phyloP scores from a whole-genome alignment of 1,140 invertebrate genomes.

The Apis mellifera region DNA sequence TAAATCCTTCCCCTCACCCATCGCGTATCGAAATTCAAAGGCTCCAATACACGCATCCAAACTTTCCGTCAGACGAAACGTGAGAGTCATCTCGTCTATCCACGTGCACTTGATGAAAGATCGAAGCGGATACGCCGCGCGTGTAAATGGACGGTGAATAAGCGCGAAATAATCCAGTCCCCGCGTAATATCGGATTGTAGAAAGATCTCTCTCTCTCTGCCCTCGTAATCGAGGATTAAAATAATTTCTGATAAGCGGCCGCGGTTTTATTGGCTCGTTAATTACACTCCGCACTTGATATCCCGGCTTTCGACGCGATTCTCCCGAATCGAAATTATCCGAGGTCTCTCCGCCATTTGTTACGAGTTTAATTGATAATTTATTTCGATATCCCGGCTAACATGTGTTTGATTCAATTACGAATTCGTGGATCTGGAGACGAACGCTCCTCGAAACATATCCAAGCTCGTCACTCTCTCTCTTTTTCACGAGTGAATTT shows the following conservation, averaged over 20 bases:
- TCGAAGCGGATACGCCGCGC: too few relatives aligned
- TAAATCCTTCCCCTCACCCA: too few relatives aligned
- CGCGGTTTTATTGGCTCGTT: slow-evolving; percentile 40
- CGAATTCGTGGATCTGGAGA: slow-evolving; percentile 43
- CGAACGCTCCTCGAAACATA: background rate
- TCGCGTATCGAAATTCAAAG: too few relatives aligned
- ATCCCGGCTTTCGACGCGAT: slow-evolving; percentile 7
- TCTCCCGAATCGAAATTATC: slow-evolving; percentile 23
- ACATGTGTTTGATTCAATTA: slow-evolving; percentile 41
- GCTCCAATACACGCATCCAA: too few relatives aligned
- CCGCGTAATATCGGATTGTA: background rate
- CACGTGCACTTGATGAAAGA: too few relatives aligned
- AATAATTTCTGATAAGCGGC: slow-evolving; percentile 51
- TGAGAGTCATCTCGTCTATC: too few relatives aligned
- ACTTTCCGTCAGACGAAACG: too few relatives aligned
- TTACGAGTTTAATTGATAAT: slow-evolving; percentile 59
- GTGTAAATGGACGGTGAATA: too few relatives aligned
- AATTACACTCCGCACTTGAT: slow-evolving; percentile 45
- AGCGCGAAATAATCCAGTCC: background rate
- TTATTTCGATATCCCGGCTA: slow-evolving; percentile 37
- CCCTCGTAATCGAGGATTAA: slow-evolving; percentile 40
- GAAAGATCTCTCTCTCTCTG: background rate
- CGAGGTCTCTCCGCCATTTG: slow-evolving; percentile 15
- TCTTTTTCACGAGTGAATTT: too few relatives aligned
- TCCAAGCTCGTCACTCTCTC: background rate